Percentiles rank a stretch among this genome's conserved stretches.
phyloP scores from a whole-genome alignment of 2,113 vertebrate genomes.

The Columba livia region DNA sequence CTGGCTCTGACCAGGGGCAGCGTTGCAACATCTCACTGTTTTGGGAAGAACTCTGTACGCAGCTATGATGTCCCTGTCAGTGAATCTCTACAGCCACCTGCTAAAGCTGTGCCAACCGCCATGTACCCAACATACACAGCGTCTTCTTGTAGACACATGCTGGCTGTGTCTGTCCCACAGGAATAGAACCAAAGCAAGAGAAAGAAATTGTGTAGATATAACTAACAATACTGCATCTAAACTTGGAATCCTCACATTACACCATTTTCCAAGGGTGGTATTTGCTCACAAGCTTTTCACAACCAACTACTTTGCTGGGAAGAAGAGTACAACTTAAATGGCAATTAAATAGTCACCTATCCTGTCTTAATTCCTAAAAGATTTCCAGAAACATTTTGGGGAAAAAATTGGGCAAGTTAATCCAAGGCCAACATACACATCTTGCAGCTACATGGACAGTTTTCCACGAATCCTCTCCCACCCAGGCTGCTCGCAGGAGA shows the following conservation, averaged over 20 bases:
- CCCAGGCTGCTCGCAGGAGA: neutral
- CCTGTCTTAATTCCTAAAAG: neutral
- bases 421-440: neutral
- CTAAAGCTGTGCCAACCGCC: no score
- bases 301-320: neutral
- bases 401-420: neutral
- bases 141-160: rapidly evolving
- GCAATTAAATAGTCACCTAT: neutral
- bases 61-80: rapidly evolving
- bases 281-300: neutral
- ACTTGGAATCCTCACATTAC: neutral
- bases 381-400: neutral
- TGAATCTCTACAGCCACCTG: neutral
- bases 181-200: neutral
- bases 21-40: rapidly evolving
- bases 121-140: rapidly evolving
- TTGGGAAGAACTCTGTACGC: neutral
- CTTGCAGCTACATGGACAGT: neutral
- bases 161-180: neutral
- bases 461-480: neutral
- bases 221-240: neutral
- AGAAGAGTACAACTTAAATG: neutral
- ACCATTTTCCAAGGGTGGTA: neutral
- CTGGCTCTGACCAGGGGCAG: neutral
- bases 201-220: neutral